These are phyloP conservation scores for Tautogolabrus adspersus DNA, from an alignment of 2,113 vertebrate genomes.

Conservation along the genomic window DNA sequence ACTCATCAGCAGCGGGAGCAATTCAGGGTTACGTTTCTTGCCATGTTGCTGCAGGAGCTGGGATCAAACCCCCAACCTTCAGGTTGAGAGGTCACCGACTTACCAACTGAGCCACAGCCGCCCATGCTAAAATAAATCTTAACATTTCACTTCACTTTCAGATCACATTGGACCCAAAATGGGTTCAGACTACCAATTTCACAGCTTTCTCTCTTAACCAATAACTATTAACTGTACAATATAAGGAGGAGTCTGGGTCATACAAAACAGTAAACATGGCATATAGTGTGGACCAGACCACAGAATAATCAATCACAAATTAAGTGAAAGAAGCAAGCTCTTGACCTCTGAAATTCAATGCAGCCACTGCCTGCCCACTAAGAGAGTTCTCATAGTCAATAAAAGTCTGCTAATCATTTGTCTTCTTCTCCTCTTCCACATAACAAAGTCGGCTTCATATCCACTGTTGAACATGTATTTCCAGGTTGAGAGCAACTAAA, in stretches of 20 bases:
- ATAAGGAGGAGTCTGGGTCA: neutral
- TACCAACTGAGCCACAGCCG: too few relatives aligned
- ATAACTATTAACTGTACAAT: too few relatives aligned
- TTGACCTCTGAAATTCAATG: neutral
- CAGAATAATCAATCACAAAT: slow-evolving; percentile 21
- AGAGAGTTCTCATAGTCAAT: neutral
- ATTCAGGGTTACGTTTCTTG: too few relatives aligned
- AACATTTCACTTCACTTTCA: neutral
- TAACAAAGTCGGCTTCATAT: slow-evolving; percentile 33
- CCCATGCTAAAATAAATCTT: too few relatives aligned
- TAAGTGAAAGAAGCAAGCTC: slow-evolving; percentile 2
- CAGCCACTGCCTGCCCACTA: slow-evolving; percentile 4
- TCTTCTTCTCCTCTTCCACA: neutral
- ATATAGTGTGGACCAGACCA: neutral
- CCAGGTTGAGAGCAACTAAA: slow-evolving; percentile 5
- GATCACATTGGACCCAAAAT: neutral
- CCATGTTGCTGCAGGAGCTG: too few relatives aligned
- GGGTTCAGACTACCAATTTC: neutral
- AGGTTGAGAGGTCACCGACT: too few relatives aligned
- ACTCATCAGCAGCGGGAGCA: too few relatives aligned
- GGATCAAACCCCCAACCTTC: too few relatives aligned
- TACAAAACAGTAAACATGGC: slow-evolving; percentile 8
- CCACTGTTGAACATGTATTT: neutral
- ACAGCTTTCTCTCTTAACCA: neutral
- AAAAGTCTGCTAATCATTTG: slow-evolving; percentile 11